phyloP scores from a whole-genome alignment of 2,113 vertebrate species.

The Triplophysa siluroides region DNA sequence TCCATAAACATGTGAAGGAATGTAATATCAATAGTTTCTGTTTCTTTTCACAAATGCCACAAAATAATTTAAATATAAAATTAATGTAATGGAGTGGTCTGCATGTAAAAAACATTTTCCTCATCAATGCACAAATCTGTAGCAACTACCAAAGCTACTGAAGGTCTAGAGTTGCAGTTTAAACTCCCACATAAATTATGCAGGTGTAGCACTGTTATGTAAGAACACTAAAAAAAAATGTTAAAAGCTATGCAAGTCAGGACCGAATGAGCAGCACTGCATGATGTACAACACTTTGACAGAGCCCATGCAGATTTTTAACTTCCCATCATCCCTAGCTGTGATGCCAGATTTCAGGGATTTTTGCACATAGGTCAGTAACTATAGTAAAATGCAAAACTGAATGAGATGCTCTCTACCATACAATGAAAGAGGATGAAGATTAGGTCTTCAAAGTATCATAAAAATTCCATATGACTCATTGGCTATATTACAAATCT shows the following conservation, averaged over 20 bases:
- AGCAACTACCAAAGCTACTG: background rate
- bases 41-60: background rate
- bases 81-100: background rate
- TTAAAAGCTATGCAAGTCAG: slow-evolving; percentile 46
- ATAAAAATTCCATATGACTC: too few species aligned
- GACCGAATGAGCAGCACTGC: slow-evolving; percentile 32
- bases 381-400: too few species aligned
- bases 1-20: background rate
- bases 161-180: background rate
- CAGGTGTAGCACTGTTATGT: slow-evolving; percentile 39
- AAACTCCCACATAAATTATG: slow-evolving; percentile 17
- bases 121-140: background rate
- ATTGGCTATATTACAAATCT: too few species aligned
- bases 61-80: background rate
- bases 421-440: too few species aligned
- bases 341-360: background rate
- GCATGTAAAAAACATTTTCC: background rate
- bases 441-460: too few species aligned
- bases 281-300: slow-evolving; percentile 19
- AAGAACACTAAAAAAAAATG: slow-evolving; percentile 39
- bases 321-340: slow-evolving; percentile 20
- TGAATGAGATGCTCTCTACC: too few species aligned
- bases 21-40: background rate
- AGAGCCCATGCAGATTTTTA: slow-evolving; percentile 21
- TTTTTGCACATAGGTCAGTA: slow-evolving; percentile 2